These are phyloP conservation scores for Ichneumon xanthorius DNA, from an alignment of 2,888 invertebrate species.

Conservation along the genomic window DNA sequence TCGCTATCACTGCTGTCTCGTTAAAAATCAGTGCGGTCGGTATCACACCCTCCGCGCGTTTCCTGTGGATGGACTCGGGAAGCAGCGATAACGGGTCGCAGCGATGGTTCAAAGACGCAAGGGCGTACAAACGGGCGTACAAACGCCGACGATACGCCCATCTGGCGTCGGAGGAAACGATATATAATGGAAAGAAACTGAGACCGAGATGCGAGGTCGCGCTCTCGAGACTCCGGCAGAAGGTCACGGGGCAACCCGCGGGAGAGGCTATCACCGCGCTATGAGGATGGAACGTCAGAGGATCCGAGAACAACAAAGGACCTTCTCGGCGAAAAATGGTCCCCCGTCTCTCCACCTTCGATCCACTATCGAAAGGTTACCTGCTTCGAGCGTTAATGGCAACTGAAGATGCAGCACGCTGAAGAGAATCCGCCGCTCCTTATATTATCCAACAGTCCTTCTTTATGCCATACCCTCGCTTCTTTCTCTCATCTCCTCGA, in stretches of 20 bases:
- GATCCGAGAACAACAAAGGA: slow-evolving; percentile 50
- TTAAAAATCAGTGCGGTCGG: too few species aligned
- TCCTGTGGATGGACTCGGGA: background rate
- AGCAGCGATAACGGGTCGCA: background rate
- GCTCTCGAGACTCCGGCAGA: slow-evolving; percentile 41
- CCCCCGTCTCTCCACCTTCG: slow-evolving; percentile 47
- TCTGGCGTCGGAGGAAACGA: background rate
- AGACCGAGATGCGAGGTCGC: slow-evolving; percentile 47
- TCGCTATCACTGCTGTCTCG: too few species aligned
- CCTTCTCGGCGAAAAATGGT: slow-evolving; percentile 33
- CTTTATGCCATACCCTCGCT: slow-evolving; percentile 13
- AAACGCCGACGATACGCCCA: background rate
- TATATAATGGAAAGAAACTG: slow-evolving; percentile 12
- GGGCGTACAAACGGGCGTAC: background rate
- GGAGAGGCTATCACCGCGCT: slow-evolving; percentile 23
- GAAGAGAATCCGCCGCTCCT: slow-evolving; percentile 29
- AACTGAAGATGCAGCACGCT: slow-evolving; percentile 37
- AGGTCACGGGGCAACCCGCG: slow-evolving; percentile 54
- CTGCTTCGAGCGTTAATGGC: slow-evolving; percentile 56
- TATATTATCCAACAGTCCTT: slow-evolving; percentile 37
- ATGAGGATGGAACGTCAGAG: slow-evolving; percentile 46
- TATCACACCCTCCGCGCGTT: background rate
- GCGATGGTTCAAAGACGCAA: slow-evolving; percentile 1
- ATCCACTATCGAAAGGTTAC: slow-evolving; percentile 61
- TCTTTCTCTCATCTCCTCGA: slow-evolving; percentile 44